Conservation (phyloP, 2,113 vertebrate genomes). For the Narcine bancroftii region DNA sequence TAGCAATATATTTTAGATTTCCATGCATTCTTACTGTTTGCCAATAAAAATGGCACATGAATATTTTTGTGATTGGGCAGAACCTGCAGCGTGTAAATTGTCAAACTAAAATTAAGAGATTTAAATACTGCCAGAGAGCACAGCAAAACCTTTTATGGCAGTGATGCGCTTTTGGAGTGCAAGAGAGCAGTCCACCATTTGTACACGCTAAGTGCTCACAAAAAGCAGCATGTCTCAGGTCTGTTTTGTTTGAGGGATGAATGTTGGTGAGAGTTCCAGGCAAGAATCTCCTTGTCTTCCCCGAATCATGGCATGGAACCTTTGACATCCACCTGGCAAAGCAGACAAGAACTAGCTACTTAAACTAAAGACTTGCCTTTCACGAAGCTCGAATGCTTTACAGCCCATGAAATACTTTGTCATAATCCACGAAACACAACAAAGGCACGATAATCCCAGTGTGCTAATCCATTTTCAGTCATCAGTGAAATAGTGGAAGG, state of each 20-base stretch:
- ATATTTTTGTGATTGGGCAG: background rate
- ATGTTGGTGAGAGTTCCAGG: background rate
- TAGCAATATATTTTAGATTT: background rate
- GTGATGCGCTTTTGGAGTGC: background rate
- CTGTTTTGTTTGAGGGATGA: background rate
- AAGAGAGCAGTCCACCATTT: background rate
- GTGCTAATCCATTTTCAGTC: no score
- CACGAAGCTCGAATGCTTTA: no score
- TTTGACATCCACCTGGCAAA: background rate
- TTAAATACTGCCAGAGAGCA: background rate
- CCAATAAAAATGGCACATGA: background rate
- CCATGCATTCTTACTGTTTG: background rate
- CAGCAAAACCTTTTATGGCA: background rate
- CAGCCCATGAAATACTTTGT: no score
- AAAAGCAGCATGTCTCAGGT: background rate
- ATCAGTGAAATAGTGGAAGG: no score
- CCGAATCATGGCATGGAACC: no score
- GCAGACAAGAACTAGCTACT: background rate
- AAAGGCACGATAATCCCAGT: no score
- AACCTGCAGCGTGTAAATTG: background rate
- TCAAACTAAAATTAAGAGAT: background rate
- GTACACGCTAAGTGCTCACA: background rate
- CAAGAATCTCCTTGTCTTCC: background rate
- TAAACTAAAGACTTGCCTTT: background rate
- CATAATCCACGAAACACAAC: no score